These are phyloP conservation scores for Calyptomena viridis DNA, from an alignment of 2,113 vertebrate species.

Conservation along the genomic window DNA sequence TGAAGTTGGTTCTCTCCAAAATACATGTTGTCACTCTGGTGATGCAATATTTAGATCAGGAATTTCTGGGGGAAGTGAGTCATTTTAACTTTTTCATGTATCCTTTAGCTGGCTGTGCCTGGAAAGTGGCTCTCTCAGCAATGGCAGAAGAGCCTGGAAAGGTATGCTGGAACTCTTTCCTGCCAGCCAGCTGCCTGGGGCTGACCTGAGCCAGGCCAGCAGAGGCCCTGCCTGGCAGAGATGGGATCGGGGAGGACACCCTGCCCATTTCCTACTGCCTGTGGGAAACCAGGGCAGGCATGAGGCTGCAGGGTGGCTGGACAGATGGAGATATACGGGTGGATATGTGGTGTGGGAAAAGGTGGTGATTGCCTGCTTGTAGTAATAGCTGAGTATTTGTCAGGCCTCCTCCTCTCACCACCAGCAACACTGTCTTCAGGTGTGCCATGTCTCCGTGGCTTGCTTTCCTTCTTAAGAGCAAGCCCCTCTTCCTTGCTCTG, in stretches of 20 bases:
- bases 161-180: not conserved
- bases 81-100: not conserved
- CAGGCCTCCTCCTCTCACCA: not conserved
- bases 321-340: not conserved
- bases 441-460: fast-evolving
- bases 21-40: fast-evolving
- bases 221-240: not conserved
- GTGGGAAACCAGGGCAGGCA: not conserved
- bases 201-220: not conserved
- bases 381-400: not conserved
- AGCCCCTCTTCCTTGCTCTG: not conserved
- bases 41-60: not conserved
- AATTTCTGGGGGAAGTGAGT: not conserved
- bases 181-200: not conserved
- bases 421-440: not conserved
- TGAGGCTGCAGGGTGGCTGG: not conserved
- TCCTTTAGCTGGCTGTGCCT: not conserved
- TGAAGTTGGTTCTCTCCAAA: not conserved
- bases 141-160: not conserved
- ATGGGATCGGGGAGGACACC: not conserved
- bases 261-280: not conserved
- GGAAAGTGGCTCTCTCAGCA: not conserved
- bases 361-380: not conserved
- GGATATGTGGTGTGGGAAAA: fast-evolving
- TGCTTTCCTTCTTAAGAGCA: not conserved